Conservation (phyloP, 2,888 invertebrate species). For the Xiphydria camelus region DNA sequence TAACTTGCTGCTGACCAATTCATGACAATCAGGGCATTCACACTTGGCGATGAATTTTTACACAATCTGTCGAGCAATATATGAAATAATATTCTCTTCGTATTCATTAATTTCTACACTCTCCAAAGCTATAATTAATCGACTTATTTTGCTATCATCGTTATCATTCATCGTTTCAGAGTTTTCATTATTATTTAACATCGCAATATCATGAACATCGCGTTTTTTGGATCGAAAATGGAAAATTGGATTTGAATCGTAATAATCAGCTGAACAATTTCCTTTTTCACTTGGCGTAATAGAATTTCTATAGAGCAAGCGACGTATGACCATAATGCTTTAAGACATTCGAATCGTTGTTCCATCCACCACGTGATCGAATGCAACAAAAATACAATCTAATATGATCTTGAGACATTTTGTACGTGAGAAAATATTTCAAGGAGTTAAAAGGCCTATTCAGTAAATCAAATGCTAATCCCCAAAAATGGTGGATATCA, state of each 20-base stretch:
- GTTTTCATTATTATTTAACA: conserved; percentile 1
- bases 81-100: neutral
- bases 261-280: conserved; percentile 18
- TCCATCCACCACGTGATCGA: conserved; percentile 29
- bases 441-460: conserved; percentile 1
- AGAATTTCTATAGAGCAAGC: conserved; percentile 28
- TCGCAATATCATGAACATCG: too few species aligned
- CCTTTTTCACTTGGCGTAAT: conserved; percentile 26
- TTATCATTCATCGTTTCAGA: neutral
- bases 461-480: conserved; percentile 6
- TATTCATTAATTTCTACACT: too few species aligned
- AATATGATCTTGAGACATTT: conserved; percentile 27
- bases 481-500: neutral
- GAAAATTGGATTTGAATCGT: neutral
- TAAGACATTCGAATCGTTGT: conserved; percentile 30
- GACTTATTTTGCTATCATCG: neutral
- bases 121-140: too few species aligned
- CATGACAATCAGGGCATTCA: too few species aligned
- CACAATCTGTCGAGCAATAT: neutral
- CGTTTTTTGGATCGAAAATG: neutral
- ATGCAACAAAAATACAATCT: conserved; percentile 30
- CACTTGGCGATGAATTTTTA: too few species aligned
- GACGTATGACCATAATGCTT: conserved; percentile 28
- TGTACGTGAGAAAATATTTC: conserved; percentile 22
- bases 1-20: too few species aligned